phyloP scores from a whole-genome alignment of 2,113 vertebrate species.

The Chaetorhynchus papuensis region DNA sequence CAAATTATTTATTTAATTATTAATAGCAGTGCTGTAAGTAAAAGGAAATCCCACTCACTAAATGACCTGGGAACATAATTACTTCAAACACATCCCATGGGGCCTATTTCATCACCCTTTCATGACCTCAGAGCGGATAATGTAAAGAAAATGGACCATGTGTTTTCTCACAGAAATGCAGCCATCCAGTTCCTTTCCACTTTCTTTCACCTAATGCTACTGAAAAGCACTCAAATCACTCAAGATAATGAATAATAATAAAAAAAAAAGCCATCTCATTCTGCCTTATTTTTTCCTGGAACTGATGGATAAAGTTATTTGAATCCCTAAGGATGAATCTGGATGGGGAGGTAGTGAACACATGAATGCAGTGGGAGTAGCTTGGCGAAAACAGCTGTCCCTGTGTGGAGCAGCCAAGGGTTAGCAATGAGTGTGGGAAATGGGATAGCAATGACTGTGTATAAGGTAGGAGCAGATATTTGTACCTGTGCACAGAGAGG shows the following conservation, averaged over 20 bases:
- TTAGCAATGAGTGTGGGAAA: neutral
- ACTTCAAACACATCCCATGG: neutral
- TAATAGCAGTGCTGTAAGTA: neutral
- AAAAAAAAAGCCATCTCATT: neutral
- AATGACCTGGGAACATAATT: neutral
- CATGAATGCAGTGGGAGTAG: fast-evolving
- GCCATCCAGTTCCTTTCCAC: neutral
- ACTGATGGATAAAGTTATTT: neutral
- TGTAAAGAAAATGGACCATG: neutral
- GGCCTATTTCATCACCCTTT: neutral
- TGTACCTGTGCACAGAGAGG: neutral
- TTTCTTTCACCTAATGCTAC: neutral
- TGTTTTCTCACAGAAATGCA: neutral
- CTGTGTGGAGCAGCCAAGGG: neutral
- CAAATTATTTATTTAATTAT: constrained; percentile 2
- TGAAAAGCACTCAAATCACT: neutral
- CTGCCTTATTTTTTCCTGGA: neutral
- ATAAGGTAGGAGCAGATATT: fast-evolving
- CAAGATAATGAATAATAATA: neutral
- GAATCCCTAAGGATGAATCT: neutral
- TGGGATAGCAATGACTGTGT: fast-evolving
- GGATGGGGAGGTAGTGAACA: neutral
- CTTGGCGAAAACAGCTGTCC: neutral
- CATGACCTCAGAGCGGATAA: neutral
- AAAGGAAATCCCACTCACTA: neutral